phyloP scores from a whole-genome alignment of 1,140 invertebrate species.

The Chionoecetes opilio region DNA sequence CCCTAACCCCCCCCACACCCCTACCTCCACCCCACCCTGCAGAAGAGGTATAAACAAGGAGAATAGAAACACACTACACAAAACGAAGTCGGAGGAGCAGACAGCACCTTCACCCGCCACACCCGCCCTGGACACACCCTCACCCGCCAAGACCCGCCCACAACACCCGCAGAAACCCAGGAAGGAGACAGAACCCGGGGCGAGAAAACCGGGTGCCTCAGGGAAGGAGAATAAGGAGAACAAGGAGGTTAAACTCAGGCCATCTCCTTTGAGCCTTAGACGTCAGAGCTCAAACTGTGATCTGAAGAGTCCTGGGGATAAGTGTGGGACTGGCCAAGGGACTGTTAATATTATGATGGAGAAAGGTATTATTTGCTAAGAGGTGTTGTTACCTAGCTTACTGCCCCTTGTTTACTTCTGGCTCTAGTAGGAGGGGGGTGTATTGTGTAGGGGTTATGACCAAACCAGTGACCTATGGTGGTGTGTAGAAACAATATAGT shows the following conservation, averaged over 20 bases:
- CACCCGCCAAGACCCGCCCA: not conserved
- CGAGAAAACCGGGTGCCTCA: not conserved
- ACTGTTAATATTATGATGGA: conserved; percentile 67
- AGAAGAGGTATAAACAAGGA: conserved; percentile 32
- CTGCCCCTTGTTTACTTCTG: no score
- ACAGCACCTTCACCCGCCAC: not conserved
- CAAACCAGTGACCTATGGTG: no score
- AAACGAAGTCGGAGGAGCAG: conserved; percentile 38
- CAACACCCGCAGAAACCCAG: not conserved
- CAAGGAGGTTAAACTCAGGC: conserved; percentile 65
- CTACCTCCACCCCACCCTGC: not conserved
- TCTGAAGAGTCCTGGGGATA: conserved; percentile 62
- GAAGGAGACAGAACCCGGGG: not conserved
- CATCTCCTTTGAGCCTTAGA: conserved; percentile 61
- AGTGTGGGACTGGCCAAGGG: conserved; percentile 55
- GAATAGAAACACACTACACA: conserved; percentile 65
- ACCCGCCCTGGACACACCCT: not conserved
- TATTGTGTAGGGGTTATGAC: no score
- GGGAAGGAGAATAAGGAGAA: conserved; percentile 71
- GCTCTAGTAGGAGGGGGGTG: no score
- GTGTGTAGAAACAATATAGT: no score
- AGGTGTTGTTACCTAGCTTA: no score
- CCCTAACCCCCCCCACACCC: no score
- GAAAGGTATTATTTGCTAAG: conserved; percentile 72
- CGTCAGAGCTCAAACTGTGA: conserved; percentile 71